A percentile compares a stretch with the other conserved stretches of the same genome.
Conservation (phyloP, 2,113 vertebrate genomes). For the Poicephalus meyeri region DNA sequence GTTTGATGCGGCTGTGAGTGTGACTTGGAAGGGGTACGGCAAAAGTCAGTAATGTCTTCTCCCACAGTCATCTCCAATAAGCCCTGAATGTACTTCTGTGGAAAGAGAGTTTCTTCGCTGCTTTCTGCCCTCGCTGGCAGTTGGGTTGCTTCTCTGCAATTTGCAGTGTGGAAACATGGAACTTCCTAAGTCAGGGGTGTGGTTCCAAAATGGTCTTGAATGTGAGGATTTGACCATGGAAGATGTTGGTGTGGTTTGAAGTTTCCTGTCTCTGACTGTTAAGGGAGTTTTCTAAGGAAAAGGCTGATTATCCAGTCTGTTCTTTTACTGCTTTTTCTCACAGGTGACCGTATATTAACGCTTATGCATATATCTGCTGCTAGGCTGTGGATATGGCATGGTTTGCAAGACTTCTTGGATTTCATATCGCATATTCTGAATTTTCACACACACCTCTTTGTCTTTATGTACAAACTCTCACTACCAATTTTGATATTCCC, state of each 20-base stretch:
- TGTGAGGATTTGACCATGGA: neutral
- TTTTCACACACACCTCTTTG: neutral
- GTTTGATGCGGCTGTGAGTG: neutral
- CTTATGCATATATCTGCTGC: neutral
- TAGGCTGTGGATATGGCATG: neutral
- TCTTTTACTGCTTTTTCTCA: neutral
- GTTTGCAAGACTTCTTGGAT: neutral
- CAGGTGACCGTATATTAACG: neutral
- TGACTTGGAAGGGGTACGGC: neutral
- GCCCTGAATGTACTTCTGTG: neutral
- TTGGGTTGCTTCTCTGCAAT: neutral
- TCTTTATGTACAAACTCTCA: neutral
- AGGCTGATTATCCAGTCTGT: neutral
- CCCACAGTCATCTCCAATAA: neutral
- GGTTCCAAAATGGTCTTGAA: neutral
- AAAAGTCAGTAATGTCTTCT: neutral
- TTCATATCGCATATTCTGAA: neutral
- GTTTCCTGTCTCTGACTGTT: neutral
- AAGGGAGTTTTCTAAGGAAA: neutral
- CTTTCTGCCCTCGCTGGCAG: neutral
- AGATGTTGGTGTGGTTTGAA: neutral
- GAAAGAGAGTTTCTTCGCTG: neutral
- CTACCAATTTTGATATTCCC: neutral
- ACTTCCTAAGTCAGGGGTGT: neutral
- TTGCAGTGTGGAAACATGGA: neutral